Evolutionary conservation across 1,140 invertebrate species (phyloP).

Genomic region (Condylostylus longicornis): DNA sequence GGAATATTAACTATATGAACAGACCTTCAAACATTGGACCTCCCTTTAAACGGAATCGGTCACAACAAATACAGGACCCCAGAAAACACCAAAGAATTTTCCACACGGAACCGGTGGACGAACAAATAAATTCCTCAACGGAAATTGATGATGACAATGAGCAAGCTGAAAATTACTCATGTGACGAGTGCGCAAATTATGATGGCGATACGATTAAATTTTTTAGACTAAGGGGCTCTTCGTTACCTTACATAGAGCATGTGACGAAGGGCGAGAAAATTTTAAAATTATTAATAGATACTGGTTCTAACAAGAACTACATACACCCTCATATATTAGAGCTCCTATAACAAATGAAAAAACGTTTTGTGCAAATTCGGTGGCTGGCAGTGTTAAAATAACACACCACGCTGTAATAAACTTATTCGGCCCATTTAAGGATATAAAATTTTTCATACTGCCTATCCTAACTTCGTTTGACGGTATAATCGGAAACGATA

Average conservation of each 20-base stretch:
- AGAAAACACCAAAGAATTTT: no score
- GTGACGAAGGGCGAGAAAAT: conserved; percentile 1
- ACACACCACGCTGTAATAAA: conserved; percentile 6
- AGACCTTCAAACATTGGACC: no score
- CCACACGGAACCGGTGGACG: no score
- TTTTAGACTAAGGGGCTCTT: conserved; percentile 5
- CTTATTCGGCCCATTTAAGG: conserved; percentile 3
- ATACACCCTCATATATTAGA: background rate
- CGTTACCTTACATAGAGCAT: conserved; percentile 5
- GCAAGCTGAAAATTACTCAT: no score
- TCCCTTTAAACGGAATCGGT: no score
- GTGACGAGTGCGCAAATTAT: background rate
- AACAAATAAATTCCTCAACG: no score
- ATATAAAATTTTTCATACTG: conserved; percentile 6
- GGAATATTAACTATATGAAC: no score
- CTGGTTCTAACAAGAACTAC: conserved; percentile 7
- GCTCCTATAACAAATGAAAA: background rate
- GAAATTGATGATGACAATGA: no score
- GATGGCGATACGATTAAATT: background rate
- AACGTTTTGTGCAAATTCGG: conserved; percentile 1
- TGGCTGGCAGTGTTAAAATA: conserved; percentile 2
- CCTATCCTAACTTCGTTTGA: background rate
- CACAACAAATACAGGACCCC: no score
- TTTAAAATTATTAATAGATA: conserved; percentile 9
- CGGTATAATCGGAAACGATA: conserved; percentile 2